Evolutionary conservation across 2,888 invertebrate species (phyloP).

Genomic region (Pammene aurita): DNA sequence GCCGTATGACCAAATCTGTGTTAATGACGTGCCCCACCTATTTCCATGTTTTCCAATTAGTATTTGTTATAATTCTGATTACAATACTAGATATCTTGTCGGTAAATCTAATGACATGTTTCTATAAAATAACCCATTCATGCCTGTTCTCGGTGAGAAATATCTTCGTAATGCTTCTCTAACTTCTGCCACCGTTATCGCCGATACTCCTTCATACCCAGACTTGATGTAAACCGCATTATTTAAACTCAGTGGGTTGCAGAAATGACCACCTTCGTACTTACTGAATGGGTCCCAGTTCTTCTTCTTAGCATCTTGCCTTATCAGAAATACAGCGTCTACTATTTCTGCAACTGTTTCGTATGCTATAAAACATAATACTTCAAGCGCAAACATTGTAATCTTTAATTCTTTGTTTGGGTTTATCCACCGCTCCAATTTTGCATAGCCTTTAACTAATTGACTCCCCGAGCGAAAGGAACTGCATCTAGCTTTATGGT

Average conservation of each 20-base stretch:
- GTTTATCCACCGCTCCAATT: constrained; percentile 85
- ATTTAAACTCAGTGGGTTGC: constrained; percentile 83
- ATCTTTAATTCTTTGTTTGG: constrained; percentile 85
- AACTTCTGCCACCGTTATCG: constrained; percentile 91
- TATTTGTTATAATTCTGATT: constrained; percentile 28
- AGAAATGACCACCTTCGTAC: constrained; percentile 85
- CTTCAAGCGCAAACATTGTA: constrained; percentile 86
- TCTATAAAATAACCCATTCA: constrained; percentile 78
- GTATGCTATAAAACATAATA: constrained; percentile 93
- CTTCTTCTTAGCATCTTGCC: constrained; percentile 88
- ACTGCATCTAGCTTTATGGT: constrained; percentile 89
- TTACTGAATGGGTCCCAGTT: constrained; percentile 88
- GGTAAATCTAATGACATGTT: constrained; percentile 76
- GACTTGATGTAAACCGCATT: constrained; percentile 82
- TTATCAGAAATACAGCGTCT: constrained; percentile 91
- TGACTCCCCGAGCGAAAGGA: constrained; percentile 85
- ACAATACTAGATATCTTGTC: constrained; percentile 66
- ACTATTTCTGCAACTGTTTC: constrained; percentile 95
- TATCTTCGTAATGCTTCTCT: constrained; percentile 91
- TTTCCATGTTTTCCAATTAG: too few relatives aligned
- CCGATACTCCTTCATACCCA: constrained; percentile 86
- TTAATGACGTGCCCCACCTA: too few relatives aligned
- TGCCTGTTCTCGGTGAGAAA: constrained; percentile 84
- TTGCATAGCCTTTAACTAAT: constrained; percentile 78
- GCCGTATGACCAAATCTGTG: too few relatives aligned